Evolutionary conservation across 2,797 vertebrate species (phyloP), one percentile per base, ranked within the genome.

Genomic region (Acanthurus tractus): DNA sequence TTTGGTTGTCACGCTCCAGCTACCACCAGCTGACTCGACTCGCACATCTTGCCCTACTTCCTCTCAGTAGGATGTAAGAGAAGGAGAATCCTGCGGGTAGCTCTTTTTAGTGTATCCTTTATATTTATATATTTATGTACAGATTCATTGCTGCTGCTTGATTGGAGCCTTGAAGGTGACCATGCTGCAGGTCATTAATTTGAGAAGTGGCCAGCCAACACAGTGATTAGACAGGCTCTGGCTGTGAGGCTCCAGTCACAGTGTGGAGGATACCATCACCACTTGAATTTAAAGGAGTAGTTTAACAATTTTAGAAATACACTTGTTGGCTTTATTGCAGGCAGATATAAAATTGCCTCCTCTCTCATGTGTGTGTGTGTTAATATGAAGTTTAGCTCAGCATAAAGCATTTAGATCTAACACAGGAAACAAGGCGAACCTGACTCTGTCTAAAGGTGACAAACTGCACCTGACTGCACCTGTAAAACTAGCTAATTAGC

Each of bases 11-110:
- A 34, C 18, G 49, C 63, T 36, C 66, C 11, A 14, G 52, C 52
- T 52, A 69, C 54, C 42, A 54, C 70, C 69, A 49, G 66, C 85
- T 55, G 66, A 45, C 66, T 78, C 18, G 18, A 61, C 62, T 53
- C 22, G 70, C 36, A 44, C 2, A 29, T 67, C 66, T 53, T 64
- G 57, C 10, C 62, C 68, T 63, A 62, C 67, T 75, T 79, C 76
- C 76, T 63, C 52, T 67, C 54, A 54, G 3, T 13, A 25, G 44
- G 23, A 1, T 65, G 22, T 36, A 36, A 59, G 56, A 40, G 42
- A 54, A 29, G 52, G 20, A 36, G 23, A 3, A 49, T 38, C 45
- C 45, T 53, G n/a, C 57, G 36, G 48, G 25, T 29, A 29, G 71
- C 22, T 69, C 66, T 53, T 62, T 29, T 29, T 29, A 4, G 25